Conservation (phyloP, 2,797 vertebrate species). For the Coracias cyanogaster region DNA sequence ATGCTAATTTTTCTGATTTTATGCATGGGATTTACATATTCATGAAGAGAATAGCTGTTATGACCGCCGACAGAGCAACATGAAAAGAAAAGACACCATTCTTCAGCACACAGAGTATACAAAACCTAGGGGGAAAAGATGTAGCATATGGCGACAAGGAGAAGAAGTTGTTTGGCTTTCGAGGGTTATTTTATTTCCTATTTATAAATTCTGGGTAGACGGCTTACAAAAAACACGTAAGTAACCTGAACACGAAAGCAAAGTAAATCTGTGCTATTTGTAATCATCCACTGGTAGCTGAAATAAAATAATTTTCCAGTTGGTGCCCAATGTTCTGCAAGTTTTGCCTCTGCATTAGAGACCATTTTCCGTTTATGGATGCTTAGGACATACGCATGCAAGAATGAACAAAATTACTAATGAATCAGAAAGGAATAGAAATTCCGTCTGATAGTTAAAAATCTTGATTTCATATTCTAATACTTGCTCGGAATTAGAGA, state of each 20-base stretch:
- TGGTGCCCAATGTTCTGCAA: constrained; percentile 36
- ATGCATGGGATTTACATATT: constrained; percentile 83
- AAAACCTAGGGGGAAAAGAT: constrained; percentile 63
- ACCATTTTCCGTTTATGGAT: neutral
- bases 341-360: constrained; percentile 29
- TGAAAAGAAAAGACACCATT: constrained; percentile 72
- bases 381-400: neutral
- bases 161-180: constrained; percentile 50
- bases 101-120: constrained; percentile 46
- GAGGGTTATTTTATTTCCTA: constrained; percentile 58
- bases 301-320: constrained; percentile 44
- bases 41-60: constrained; percentile 80
- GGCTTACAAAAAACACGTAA: constrained; percentile 42
- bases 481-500: neutral
- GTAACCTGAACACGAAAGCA: constrained; percentile 40
- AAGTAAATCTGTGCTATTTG: constrained; percentile 43
- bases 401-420: neutral
- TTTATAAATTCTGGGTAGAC: constrained; percentile 57
- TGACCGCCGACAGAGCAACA: constrained; percentile 74
- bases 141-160: constrained; percentile 63
- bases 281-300: neutral
- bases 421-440: neutral
- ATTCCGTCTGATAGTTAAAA: neutral
- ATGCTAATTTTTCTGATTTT: constrained; percentile 77
- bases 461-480: neutral